A percentile compares a stretch with the other conserved stretches of the same genome.
These are phyloP conservation scores for Xenopus tropicalis DNA, from an alignment of 2,113 vertebrate genomes.

Conservation along the genomic window DNA sequence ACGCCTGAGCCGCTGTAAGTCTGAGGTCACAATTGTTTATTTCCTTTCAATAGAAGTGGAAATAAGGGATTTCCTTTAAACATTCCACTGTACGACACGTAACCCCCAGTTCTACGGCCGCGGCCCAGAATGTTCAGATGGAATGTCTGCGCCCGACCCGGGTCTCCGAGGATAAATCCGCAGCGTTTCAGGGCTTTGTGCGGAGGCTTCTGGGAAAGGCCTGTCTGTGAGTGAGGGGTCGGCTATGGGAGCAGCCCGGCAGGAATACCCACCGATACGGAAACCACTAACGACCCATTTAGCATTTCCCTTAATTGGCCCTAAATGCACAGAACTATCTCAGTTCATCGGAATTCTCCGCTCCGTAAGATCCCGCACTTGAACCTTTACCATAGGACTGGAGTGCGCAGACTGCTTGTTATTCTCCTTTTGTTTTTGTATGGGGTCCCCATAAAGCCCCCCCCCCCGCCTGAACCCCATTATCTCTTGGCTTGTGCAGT, in stretches of 20 bases:
- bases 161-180: constrained; percentile 13
- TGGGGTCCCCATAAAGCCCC: no score
- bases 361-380: no score
- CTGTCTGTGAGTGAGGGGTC: no score
- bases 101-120: neutral
- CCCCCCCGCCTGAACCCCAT: no score
- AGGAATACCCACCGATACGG: no score
- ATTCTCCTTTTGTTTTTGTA: no score
- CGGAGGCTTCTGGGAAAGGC: no score
- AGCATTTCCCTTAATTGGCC: neutral
- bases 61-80: constrained; percentile 34
- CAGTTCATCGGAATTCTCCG: neutral
- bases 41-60: constrained; percentile 5
- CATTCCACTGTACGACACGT: constrained; percentile 26
- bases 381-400: no score
- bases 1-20: no score
- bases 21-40: constrained; percentile 27
- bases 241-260: no score
- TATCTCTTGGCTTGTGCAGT: no score
- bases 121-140: constrained; percentile 11
- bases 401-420: no score
- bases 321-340: neutral
- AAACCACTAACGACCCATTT: neutral
- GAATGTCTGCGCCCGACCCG: constrained; percentile 16
- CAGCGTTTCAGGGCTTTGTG: neutral